Evolutionary conservation across 2,888 invertebrate species (phyloP), one percentile per base, ranked within the genome.

Genomic region (Drosophila robusta): DNA sequence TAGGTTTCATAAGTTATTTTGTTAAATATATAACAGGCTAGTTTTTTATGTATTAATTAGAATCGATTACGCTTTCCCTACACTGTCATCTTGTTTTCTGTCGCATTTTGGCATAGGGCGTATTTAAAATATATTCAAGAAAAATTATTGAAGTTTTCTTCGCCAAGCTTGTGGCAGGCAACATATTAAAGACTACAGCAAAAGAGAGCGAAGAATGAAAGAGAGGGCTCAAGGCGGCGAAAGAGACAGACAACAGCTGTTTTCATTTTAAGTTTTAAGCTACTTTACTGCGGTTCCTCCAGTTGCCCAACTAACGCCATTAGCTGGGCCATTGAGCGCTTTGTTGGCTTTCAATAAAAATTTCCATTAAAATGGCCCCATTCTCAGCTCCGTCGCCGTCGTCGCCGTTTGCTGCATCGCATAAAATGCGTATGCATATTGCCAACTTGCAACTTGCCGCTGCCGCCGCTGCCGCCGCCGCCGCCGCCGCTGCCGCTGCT

Each of bases 321-420:
- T 83, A 87, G 88, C 88, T 77, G 80, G 80, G 75, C 88, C 88
- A 87, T 83, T 87, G 88, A 83, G 83, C 88, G 83, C 86, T 87
- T 83, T 83, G 82, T 88, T 83, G 82, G 88, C 82, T 83, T 83
- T 87, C 82, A 83, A 87, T 83, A 83, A 83, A 83, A 87, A 86
- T 83, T 85, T 87, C 82, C 88, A 83, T 86, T 83, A 85, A 83
- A 83, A 82, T 86, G 68, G 79, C 82, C 70, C 67, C 56, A 52
- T 66, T 58, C 57, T 60, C 64, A 50, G 32, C 29, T 14, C 39
- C 46, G 18, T 29, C 64, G 62, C 3, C 63, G 58, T 36, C 62
- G 62, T 50, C 63, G 61, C 34, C 64, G 60, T 50, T 55, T 67
- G 72, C 60, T 54, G 80, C 68, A 56, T 60, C 68, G 77, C 83